phyloP scores from a whole-genome alignment of 2,888 invertebrate species.

The Allygus modestus region DNA sequence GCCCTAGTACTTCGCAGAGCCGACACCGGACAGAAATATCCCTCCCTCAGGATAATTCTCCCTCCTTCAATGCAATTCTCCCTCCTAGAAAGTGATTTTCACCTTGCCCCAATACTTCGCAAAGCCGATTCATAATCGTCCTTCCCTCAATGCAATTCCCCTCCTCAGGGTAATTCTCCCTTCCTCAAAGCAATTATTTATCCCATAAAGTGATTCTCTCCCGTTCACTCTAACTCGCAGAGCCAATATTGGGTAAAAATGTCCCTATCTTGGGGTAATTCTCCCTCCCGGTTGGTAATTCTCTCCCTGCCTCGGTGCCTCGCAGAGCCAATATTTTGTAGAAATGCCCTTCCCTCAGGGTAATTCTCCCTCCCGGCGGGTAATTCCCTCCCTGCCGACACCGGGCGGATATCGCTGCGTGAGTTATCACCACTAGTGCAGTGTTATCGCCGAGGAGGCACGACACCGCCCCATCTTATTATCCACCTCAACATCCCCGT shows the following conservation, averaged over 20 bases:
- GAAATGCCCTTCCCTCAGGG: background rate
- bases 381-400: background rate
- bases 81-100: background rate
- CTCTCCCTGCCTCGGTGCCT: no score
- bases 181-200: background rate
- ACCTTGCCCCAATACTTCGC: no score
- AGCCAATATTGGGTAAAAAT: no score
- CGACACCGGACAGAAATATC: no score
- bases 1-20: no score
- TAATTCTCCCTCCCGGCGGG: background rate
- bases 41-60: background rate
- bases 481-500: conserved; percentile 47
- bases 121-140: background rate
- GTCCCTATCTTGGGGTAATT: background rate
- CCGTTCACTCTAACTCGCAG: no score
- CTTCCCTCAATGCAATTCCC: background rate
- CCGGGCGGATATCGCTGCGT: background rate
- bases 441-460: background rate
- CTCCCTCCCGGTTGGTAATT: background rate
- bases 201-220: background rate
- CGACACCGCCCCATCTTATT: conserved; percentile 49
- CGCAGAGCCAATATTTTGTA: no score
- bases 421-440: background rate
- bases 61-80: background rate
- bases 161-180: background rate